Conservation (phyloP, 2,888 invertebrate species). For the Coenonympha arcania region DNA sequence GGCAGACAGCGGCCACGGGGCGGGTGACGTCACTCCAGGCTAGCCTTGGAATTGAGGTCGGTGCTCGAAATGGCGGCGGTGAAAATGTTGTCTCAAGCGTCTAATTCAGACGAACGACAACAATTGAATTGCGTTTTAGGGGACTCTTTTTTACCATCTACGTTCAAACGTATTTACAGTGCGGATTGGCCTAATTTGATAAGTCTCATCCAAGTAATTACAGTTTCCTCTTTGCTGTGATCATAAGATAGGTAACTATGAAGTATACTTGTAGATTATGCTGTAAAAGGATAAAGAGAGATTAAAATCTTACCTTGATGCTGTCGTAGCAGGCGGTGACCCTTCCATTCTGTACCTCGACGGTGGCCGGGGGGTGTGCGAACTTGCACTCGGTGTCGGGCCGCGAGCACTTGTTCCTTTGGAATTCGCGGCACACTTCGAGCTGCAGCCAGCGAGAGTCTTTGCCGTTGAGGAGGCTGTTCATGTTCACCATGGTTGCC, state of each 20-base stretch:
- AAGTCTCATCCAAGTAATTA: too few species aligned
- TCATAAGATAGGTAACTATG: too few species aligned
- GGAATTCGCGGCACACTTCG: conserved; percentile 99
- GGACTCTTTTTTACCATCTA: conserved; percentile 8
- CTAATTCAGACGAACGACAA: conserved; percentile 25
- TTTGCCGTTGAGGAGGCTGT: conserved; percentile 97
- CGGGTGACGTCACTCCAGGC: conserved; percentile 63
- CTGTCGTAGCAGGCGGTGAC: conserved; percentile 99
- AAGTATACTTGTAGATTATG: too few species aligned
- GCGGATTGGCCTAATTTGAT: too few species aligned
- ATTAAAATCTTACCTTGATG: conserved; percentile 90
- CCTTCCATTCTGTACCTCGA: conserved; percentile 99
- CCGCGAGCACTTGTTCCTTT: conserved; percentile 99
- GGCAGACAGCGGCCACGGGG: conserved; percentile 47
- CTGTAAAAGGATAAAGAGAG: conserved; percentile 5
- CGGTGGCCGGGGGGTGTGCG: conserved; percentile 99
- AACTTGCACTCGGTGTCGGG: conserved; percentile 99
- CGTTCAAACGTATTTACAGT: neutral
- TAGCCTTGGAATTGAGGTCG: conserved; percentile 70
- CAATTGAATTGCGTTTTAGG: conserved; percentile 16
- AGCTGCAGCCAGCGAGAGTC: conserved; percentile 99
- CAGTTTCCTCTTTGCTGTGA: too few species aligned
- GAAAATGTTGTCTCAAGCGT: conserved; percentile 59
- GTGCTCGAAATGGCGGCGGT: conserved; percentile 58
- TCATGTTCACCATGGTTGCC: conserved; percentile 96